Percentiles rank a stretch among this genome's conserved stretches.
Evolutionary conservation across 2,888 invertebrate genomes (phyloP).

Genomic region (Eledona agricola): DNA sequence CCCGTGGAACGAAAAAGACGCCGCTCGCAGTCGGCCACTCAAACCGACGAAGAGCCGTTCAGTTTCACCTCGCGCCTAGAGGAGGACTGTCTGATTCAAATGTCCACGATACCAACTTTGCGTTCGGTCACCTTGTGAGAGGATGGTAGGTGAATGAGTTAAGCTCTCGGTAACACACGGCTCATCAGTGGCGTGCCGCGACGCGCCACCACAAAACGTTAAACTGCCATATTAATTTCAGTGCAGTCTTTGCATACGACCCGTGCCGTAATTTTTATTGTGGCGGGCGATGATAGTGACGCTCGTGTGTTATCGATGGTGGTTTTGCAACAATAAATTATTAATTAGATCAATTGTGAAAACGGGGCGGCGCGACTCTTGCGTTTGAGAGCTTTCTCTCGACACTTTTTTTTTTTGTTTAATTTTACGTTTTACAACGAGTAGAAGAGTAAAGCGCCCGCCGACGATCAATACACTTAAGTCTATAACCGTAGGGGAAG

Average conservation of each 20-base stretch:
- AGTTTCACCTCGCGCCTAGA: conserved; percentile 64
- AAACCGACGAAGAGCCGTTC: conserved; percentile 52
- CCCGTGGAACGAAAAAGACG: conserved; percentile 68
- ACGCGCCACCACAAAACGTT: conserved; percentile 22
- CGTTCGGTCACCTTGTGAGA: conserved; percentile 58
- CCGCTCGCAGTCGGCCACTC: conserved; percentile 58
- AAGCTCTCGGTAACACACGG: conserved; percentile 35
- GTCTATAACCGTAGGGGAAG: conserved; percentile 37
- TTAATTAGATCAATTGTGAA: conserved; percentile 35
- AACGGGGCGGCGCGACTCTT: conserved; percentile 30
- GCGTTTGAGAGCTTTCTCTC: conserved; percentile 11
- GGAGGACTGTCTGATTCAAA: conserved; percentile 57
- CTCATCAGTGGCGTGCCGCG: conserved; percentile 16
- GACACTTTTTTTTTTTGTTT: conserved; percentile 13
- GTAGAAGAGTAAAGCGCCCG: conserved; percentile 12
- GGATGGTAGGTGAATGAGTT: conserved; percentile 29
- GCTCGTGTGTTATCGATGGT: conserved; percentile 27
- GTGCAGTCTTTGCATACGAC: conserved; percentile 51
- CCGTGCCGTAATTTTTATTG: conserved; percentile 11
- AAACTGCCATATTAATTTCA: conserved; percentile 62
- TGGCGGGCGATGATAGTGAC: conserved; percentile 16
- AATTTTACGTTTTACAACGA: conserved; percentile 15
- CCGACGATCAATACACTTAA: conserved; percentile 30
- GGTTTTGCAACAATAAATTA: conserved; percentile 20
- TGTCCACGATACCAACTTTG: conserved; percentile 55